These are phyloP conservation scores for Hipposideros larvatus DNA, from an alignment of 2,797 vertebrate genomes.

Conservation along the genomic window DNA sequence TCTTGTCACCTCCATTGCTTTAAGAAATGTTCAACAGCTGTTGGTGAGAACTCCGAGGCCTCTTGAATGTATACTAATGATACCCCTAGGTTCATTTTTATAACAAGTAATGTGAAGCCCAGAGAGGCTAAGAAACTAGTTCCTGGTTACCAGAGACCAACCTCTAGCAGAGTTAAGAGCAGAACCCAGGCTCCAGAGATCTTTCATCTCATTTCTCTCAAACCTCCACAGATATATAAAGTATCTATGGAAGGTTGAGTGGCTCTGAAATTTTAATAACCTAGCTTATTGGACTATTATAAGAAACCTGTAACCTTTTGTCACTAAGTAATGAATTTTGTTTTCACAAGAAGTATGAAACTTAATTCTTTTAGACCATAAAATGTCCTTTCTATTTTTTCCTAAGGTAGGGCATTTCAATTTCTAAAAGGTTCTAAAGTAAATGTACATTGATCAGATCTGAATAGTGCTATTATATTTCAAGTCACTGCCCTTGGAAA, in stretches of 20 bases:
- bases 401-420: slow-evolving; percentile 2
- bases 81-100: background rate
- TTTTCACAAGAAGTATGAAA: slow-evolving; percentile 63
- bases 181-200: slow-evolving; percentile 67
- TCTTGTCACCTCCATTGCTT: background rate
- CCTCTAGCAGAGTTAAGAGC: slow-evolving; percentile 57
- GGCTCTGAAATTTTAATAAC: slow-evolving; percentile 75
- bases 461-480: background rate
- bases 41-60: background rate
- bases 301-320: slow-evolving; percentile 62
- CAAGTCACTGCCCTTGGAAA: background rate
- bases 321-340: slow-evolving; percentile 66
- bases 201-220: slow-evolving; percentile 63
- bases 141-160: slow-evolving; percentile 44
- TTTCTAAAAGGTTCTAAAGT: slow-evolving; percentile 8
- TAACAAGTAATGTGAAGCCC: slow-evolving; percentile 47
- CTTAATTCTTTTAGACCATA: slow-evolving; percentile 46
- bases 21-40: background rate
- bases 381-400: slow-evolving; percentile 38
- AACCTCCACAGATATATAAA: slow-evolving; percentile 67
- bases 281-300: slow-evolving; percentile 64
- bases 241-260: slow-evolving; percentile 71
- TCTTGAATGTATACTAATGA: slow-evolving; percentile 28
- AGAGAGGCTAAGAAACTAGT: background rate
- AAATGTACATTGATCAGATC: slow-evolving; percentile 11